These are phyloP conservation scores for Protonibea diacanthus DNA, from an alignment of 2,797 vertebrate species.

Conservation along the genomic window DNA sequence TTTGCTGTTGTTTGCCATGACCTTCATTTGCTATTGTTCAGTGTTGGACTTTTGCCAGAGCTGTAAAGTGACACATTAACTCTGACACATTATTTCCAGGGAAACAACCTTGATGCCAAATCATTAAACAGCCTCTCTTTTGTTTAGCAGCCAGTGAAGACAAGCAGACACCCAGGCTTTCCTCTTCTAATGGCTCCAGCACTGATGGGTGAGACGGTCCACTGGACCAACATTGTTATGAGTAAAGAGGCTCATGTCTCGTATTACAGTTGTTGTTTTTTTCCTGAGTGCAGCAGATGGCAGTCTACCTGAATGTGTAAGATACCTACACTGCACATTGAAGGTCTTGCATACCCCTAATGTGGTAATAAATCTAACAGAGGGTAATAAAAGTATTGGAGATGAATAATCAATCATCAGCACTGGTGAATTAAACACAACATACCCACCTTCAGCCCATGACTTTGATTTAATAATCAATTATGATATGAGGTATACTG, in stretches of 20 bases:
- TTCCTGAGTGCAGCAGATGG: background rate
- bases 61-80: slow-evolving; percentile 60
- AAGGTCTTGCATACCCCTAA: background rate
- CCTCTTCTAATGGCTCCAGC: slow-evolving; percentile 18
- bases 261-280: background rate
- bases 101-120: slow-evolving; percentile 26
- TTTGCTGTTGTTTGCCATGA: background rate
- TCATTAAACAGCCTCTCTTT: slow-evolving; percentile 55
- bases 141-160: slow-evolving; percentile 64
- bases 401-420: background rate
- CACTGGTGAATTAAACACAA: background rate
- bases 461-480: background rate
- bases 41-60: slow-evolving; percentile 22
- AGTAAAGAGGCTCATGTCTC: background rate
- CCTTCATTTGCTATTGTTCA: slow-evolving; percentile 13
- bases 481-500: background rate
- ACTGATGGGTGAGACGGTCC: slow-evolving; percentile 62
- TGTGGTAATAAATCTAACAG: background rate
- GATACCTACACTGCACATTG: background rate
- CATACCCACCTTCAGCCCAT: no score
- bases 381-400: background rate
- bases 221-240: background rate
- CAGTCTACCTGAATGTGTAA: background rate
- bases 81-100: slow-evolving; percentile 14
- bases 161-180: background rate